phyloP scores from a whole-genome alignment of 2,113 vertebrate species.

The Neoarius graeffei region DNA sequence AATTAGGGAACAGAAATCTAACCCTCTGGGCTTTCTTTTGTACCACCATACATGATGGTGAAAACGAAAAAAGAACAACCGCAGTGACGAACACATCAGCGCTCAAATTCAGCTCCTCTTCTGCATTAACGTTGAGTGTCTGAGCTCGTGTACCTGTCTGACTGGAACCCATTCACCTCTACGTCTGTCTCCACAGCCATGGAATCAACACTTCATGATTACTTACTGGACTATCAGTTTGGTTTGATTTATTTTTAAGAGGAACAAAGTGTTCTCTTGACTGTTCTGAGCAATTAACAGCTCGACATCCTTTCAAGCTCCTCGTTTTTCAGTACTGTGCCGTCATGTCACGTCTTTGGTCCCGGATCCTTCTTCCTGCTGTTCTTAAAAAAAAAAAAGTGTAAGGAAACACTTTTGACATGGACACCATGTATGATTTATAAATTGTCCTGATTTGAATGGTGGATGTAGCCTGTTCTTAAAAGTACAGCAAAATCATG shows the following conservation, averaged over 20 bases:
- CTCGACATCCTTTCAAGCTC: neutral
- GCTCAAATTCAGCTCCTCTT: neutral
- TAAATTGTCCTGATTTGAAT: neutral
- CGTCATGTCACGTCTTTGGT: neutral
- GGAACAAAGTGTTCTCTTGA: neutral
- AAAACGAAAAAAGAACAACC: neutral
- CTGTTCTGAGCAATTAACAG: neutral
- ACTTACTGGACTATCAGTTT: slow-evolving; percentile 2
- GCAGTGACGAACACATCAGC: neutral
- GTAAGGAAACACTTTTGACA: slow-evolving; percentile 14
- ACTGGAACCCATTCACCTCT: slow-evolving; percentile 10
- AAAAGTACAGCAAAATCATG: slow-evolving; percentile 1
- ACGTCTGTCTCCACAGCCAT: neutral
- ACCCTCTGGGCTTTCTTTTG: neutral
- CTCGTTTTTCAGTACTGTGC: neutral
- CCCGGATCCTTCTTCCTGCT: slow-evolving; percentile 15
- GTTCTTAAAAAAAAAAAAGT: neutral
- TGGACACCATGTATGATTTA: neutral
- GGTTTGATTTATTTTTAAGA: neutral
- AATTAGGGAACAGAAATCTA: slow-evolving; percentile 20
- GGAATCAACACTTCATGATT: slow-evolving; percentile 16
- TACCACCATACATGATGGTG: neutral
- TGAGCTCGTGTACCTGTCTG: neutral
- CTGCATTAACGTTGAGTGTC: slow-evolving; percentile 6
- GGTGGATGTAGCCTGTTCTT: neutral